Evolutionary conservation across 2,113 vertebrate genomes (phyloP).

Genomic region (Microcebus jonahi): DNA sequence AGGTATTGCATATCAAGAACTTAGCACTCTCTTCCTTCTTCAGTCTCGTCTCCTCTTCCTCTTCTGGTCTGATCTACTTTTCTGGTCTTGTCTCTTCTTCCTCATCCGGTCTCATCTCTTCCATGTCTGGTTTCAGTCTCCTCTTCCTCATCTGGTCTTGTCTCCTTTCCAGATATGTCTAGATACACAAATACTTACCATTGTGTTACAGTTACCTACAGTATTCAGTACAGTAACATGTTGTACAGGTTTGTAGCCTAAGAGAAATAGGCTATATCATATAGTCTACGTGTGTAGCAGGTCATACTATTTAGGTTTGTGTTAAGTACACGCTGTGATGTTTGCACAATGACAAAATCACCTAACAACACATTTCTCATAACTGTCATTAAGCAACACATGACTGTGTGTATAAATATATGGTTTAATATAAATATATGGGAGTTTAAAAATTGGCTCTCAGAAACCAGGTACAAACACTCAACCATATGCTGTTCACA

Average conservation of each 20-base stretch:
- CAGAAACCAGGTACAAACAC: background rate
- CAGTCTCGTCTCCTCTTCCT: too few relatives aligned
- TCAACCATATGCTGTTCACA: too few relatives aligned
- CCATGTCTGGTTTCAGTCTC: too few relatives aligned
- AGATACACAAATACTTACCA: background rate
- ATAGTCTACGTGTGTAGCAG: background rate
- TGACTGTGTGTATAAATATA: background rate
- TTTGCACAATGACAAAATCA: too few relatives aligned
- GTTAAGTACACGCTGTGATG: too few relatives aligned
- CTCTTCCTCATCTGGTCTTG: too few relatives aligned
- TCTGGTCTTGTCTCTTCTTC: too few relatives aligned
- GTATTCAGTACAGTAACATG: background rate
- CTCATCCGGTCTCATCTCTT: too few relatives aligned
- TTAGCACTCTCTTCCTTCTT: too few relatives aligned
- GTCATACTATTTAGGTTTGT: background rate
- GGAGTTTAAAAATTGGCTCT: background rate
- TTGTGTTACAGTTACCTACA: background rate
- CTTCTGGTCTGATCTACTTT: too few relatives aligned
- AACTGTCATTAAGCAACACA: background rate
- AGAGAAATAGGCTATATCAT: background rate
- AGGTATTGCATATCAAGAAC: too few relatives aligned
- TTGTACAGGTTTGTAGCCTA: background rate
- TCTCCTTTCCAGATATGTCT: background rate
- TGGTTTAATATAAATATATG: background rate
- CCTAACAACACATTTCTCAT: background rate